Conservation (phyloP, 2,888 invertebrate species). For the Sacculina carcini region DNA sequence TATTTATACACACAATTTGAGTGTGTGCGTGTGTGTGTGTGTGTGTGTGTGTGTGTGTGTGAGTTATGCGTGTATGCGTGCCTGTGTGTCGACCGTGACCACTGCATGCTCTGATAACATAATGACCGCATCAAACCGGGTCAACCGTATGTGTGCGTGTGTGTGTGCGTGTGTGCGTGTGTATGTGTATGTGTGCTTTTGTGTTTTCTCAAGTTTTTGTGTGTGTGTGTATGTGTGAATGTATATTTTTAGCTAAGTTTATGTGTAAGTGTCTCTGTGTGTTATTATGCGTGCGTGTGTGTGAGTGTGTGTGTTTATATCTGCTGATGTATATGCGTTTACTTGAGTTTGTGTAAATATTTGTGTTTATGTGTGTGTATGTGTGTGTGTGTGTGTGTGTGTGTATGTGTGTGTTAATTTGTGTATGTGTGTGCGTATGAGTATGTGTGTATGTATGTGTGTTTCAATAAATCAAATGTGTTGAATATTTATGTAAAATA, state of each 20-base stretch:
- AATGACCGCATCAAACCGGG: too few relatives aligned
- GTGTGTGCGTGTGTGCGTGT: background rate
- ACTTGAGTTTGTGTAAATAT: background rate
- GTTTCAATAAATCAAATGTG: background rate
- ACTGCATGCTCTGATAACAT: too few relatives aligned
- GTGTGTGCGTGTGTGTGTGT: too few relatives aligned
- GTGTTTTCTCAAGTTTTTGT: background rate
- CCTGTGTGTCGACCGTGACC: too few relatives aligned
- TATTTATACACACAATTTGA: too few relatives aligned
- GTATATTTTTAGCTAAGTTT: background rate
- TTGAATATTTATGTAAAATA: background rate
- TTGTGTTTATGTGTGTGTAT: too few relatives aligned
- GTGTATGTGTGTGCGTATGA: too few relatives aligned
- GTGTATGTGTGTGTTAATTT: too few relatives aligned
- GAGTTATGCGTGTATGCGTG: too few relatives aligned
- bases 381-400: background rate
- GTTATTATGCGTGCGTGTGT: background rate
- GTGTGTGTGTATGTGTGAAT: background rate
- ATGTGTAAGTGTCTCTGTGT: background rate
- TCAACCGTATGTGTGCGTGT: background rate
- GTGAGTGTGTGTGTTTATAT: background rate
- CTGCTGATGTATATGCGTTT: background rate
- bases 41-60: too few relatives aligned
- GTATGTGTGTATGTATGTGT: too few relatives aligned
- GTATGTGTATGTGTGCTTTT: background rate